Conservation (phyloP, 2,797 vertebrate species). For the Limnodromus scolopaceus region DNA sequence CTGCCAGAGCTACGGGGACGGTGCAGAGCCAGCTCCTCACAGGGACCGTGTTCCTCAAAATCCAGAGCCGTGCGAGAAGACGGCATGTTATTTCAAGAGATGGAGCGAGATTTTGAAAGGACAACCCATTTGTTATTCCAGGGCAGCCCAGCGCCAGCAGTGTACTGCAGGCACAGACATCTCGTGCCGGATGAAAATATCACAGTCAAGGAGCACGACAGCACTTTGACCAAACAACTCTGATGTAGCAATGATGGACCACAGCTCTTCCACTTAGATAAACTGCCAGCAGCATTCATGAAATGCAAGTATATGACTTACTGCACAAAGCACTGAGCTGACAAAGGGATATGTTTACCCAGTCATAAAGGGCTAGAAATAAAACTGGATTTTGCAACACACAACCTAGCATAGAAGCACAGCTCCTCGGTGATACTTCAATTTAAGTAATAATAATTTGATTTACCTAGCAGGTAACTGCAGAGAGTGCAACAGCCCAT, state of each 20-base stretch:
- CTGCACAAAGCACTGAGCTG: neutral
- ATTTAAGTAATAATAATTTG: neutral
- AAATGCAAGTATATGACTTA: neutral
- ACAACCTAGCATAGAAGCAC: neutral
- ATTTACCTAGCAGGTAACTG: neutral
- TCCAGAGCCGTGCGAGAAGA: accelerated
- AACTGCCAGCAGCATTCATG: neutral
- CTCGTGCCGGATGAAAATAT: neutral
- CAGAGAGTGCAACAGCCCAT: neutral
- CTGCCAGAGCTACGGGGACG: neutral
- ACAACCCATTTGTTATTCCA: neutral
- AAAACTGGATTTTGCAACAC: neutral
- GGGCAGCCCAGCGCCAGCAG: neutral
- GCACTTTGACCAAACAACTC: neutral
- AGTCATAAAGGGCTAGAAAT: neutral
- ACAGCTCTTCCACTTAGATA: neutral
- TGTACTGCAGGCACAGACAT: neutral
- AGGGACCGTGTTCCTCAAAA: neutral
- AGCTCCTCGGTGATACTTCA: neutral
- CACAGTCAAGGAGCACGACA: neutral
- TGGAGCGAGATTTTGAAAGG: neutral
- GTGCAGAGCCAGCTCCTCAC: neutral
- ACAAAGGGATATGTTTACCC: neutral
- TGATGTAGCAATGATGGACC: neutral
- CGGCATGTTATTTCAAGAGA: neutral